phyloP scores from a whole-genome alignment of 1,140 invertebrate genomes.

The Trichoplusia ni region DNA sequence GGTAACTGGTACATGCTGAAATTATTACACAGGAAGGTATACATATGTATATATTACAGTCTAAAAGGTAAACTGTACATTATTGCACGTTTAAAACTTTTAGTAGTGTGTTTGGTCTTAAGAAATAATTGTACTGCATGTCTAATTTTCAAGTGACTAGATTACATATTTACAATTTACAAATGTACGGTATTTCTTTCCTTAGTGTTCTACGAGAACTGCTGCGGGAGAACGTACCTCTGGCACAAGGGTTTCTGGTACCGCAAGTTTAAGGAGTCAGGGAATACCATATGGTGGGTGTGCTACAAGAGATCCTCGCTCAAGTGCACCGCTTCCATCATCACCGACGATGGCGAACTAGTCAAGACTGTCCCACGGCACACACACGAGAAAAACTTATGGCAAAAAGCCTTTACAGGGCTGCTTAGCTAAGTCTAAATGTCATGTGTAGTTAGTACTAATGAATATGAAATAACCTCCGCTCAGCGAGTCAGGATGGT shows the following conservation, averaged over 20 bases:
- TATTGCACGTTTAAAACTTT: too few relatives aligned
- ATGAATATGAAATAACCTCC: background rate
- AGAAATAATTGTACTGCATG: background rate
- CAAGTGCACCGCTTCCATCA: conserved; percentile 9
- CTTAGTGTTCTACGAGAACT: conserved; percentile 23
- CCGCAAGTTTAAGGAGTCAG: conserved; percentile 14
- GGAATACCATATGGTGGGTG: conserved; percentile 21
- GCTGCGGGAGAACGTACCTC: conserved; percentile 20
- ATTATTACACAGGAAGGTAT: too few relatives aligned
- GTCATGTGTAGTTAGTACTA: too few relatives aligned
- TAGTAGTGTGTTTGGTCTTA: too few relatives aligned
- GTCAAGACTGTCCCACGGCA: conserved; percentile 3
- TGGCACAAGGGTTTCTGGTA: conserved; percentile 24
- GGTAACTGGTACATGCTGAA: too few relatives aligned
- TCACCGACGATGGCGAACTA: background rate
- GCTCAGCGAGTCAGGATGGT: background rate
- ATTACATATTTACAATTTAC: too few relatives aligned
- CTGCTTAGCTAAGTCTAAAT: conserved; percentile 1
- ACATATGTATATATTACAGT: too few relatives aligned
- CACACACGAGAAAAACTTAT: background rate
- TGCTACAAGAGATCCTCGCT: conserved; percentile 18
- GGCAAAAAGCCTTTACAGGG: conserved; percentile 16
- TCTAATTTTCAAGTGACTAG: background rate
- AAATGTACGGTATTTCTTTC: too few relatives aligned
- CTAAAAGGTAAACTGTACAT: too few relatives aligned